phyloP scores from a whole-genome alignment of 2,797 vertebrate species.

The Potorous gilbertii region DNA sequence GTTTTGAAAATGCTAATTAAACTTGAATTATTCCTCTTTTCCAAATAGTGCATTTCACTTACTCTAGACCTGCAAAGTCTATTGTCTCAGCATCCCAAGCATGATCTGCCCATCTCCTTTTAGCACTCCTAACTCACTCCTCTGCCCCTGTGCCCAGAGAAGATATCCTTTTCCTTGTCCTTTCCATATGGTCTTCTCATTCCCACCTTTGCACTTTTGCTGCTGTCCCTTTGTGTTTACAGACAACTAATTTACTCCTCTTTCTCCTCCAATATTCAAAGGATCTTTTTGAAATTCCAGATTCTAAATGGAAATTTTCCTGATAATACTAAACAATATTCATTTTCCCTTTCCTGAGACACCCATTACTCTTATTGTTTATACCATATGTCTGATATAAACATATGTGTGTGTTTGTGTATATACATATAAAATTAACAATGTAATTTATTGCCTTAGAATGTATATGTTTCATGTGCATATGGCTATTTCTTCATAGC shows the following conservation, averaged over 20 bases:
- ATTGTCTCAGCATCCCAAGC: neutral
- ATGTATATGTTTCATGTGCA: neutral
- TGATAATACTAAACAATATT: neutral
- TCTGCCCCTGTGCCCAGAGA: neutral
- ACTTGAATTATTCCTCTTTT: neutral
- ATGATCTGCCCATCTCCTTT: conserved; percentile 2
- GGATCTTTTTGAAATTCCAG: neutral
- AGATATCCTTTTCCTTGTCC: neutral
- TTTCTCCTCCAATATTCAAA: neutral
- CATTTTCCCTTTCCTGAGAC: neutral
- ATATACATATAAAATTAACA: neutral
- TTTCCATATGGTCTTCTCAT: neutral
- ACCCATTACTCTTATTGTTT: neutral
- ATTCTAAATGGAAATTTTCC: neutral
- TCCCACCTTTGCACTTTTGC: neutral
- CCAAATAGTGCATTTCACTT: neutral
- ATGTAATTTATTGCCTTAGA: neutral
- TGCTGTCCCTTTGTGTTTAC: conserved; percentile 16
- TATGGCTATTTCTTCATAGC: neutral
- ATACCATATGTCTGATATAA: neutral
- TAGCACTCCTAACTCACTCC: neutral
- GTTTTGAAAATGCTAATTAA: neutral
- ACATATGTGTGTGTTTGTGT: neutral
- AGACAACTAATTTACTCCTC: conserved; percentile 4
- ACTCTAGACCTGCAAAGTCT: no score